Conservation (phyloP, 1,140 invertebrate genomes). For the Aphelenchoides avenae region DNA sequence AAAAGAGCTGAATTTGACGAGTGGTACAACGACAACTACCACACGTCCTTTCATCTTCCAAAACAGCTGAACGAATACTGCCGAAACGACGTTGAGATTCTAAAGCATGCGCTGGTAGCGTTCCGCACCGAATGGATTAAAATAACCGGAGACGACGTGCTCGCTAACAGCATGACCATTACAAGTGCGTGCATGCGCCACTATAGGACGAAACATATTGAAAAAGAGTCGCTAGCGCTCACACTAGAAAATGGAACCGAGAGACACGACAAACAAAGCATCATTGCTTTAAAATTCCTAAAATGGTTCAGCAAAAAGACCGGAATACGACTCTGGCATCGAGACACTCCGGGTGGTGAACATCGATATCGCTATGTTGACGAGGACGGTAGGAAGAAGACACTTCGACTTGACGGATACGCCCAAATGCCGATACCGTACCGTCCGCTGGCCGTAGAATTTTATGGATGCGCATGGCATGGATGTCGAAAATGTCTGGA, state of each 20-base stretch:
- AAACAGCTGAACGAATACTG: slow-evolving; percentile 5
- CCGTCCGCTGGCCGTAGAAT: too few species aligned
- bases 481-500: not conserved
- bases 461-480: slow-evolving; percentile 8
- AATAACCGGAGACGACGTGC: not conserved
- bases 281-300: slow-evolving; percentile 7
- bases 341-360: not conserved
- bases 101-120: slow-evolving; percentile 6
- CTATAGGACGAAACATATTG: slow-evolving; percentile 2
- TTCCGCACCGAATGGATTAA: not conserved
- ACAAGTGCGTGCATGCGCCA: slow-evolving; percentile 6
- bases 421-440: too few species aligned
- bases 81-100: slow-evolving; percentile 7
- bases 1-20: not conserved
- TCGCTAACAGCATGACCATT: not conserved
- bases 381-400: not conserved
- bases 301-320: slow-evolving; percentile 7
- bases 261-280: slow-evolving; percentile 4
- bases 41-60: not conserved
- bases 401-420: too few species aligned
- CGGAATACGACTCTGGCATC: not conserved
- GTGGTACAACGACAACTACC: not conserved
- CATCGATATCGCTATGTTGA: not conserved
- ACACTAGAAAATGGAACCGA: slow-evolving; percentile 2
- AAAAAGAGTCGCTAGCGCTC: not conserved